phyloP scores from a whole-genome alignment of 2,888 invertebrate species.

The Choristoneura rosaceana region DNA sequence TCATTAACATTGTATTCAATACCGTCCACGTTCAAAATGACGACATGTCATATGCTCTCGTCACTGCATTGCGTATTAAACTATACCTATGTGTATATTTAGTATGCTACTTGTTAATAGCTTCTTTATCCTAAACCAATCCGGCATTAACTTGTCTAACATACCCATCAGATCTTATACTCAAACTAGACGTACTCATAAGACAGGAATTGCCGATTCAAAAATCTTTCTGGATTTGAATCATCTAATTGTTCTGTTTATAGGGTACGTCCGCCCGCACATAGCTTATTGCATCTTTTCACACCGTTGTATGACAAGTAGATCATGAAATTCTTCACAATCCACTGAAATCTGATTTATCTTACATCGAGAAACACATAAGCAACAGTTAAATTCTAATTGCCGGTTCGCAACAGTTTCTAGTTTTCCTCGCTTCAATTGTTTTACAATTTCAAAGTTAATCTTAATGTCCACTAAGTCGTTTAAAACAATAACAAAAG shows the following conservation, averaged over 20 bases:
- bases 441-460: conserved; percentile 6
- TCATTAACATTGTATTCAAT: conserved; percentile 54
- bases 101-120: conserved; percentile 4
- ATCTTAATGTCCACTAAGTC: not conserved
- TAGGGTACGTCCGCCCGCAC: not conserved
- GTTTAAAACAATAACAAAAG: conserved; percentile 2
- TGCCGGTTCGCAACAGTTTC: conserved; percentile 14
- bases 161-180: not conserved
- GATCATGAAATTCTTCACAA: conserved; percentile 15
- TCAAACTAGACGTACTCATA: too few species aligned
- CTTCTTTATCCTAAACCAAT: not conserved
- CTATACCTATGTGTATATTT: not conserved
- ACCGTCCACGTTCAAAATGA: conserved; percentile 47
- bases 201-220: too few species aligned
- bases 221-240: not conserved
- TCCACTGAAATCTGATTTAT: not conserved
- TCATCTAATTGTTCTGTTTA: not conserved
- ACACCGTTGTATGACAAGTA: not conserved
- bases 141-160: too few species aligned
- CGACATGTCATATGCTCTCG: conserved; percentile 20
- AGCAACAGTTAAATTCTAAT: conserved; percentile 10
- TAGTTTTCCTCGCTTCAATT: conserved; percentile 16
- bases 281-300: not conserved
- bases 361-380: not conserved
- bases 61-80: conserved; percentile 5